Conservation (phyloP, 2,888 invertebrate species). For the Pachydiplax longipennis region DNA sequence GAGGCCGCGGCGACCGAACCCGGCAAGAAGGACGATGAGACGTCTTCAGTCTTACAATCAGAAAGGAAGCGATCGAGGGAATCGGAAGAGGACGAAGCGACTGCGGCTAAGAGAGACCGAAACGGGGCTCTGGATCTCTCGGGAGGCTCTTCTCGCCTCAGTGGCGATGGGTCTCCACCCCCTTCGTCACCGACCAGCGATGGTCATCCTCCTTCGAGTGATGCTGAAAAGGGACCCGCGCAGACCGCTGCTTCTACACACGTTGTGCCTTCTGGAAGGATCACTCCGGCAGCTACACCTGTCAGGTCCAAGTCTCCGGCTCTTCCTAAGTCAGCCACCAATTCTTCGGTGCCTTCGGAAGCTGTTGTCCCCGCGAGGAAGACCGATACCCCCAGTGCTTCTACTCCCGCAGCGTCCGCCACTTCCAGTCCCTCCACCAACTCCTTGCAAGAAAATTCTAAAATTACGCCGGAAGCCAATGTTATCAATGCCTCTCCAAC, state of each 20-base stretch:
- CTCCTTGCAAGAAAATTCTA: background rate
- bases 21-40: background rate
- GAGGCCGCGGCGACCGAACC: background rate
- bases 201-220: background rate
- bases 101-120: background rate
- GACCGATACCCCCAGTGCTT: background rate
- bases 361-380: background rate
- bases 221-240: background rate
- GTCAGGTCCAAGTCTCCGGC: background rate
- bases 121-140: constrained; percentile 14
- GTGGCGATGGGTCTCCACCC: background rate
- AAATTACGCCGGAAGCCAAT: background rate
- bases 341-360: background rate
- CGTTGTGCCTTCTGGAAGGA: background rate
- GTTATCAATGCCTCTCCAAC: background rate
- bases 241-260: background rate
- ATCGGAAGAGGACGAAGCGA: background rate
- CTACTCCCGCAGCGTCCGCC: background rate
- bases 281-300: background rate
- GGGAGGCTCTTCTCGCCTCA: constrained; percentile 32
- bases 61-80: constrained; percentile 5
- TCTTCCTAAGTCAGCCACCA: background rate
- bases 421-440: background rate
- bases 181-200: background rate
- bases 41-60: background rate